Evolutionary conservation across 2,113 vertebrate species (phyloP).

Genomic region (Silurus glanis): DNA sequence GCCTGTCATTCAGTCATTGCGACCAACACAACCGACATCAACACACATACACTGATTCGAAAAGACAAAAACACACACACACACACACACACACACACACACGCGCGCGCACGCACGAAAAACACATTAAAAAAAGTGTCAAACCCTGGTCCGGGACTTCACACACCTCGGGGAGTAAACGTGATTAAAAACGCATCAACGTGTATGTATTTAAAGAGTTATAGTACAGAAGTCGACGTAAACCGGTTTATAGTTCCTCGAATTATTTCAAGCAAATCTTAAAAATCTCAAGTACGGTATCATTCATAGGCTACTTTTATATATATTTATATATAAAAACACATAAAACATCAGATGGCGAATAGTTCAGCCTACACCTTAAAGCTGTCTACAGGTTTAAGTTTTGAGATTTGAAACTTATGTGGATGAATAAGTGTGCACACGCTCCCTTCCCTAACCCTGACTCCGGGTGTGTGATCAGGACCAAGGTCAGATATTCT

Average conservation of each 20-base stretch:
- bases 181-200: conserved; percentile 25
- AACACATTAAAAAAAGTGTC: conserved; percentile 43
- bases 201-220: conserved; percentile 18
- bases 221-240: conserved; percentile 14
- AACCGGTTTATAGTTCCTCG: conserved; percentile 43
- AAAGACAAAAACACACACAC: conserved; percentile 9
- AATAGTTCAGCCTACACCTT: conserved; percentile 38
- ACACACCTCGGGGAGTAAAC: conserved; percentile 52
- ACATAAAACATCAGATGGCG: conserved; percentile 31
- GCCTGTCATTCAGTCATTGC: conserved; percentile 35
- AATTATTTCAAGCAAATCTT: conserved; percentile 42
- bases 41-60: conserved; percentile 38
- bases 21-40: conserved; percentile 36
- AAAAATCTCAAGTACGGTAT: conserved; percentile 51
- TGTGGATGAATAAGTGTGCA: conserved; percentile 37
- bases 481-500: conserved; percentile 56
- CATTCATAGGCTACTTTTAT: conserved; percentile 30
- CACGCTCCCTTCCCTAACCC: conserved; percentile 29
- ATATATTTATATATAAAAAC: not conserved
- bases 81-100: conserved; percentile 41
- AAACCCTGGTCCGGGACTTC: conserved; percentile 56
- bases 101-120: not conserved
- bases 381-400: conserved; percentile 39
- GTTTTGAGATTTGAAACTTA: conserved; percentile 33
- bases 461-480: conserved; percentile 47